Percentiles rank a stretch among this genome's conserved stretches.
phyloP scores from a whole-genome alignment of 2,888 invertebrate species.

The Melolontha melolontha region DNA sequence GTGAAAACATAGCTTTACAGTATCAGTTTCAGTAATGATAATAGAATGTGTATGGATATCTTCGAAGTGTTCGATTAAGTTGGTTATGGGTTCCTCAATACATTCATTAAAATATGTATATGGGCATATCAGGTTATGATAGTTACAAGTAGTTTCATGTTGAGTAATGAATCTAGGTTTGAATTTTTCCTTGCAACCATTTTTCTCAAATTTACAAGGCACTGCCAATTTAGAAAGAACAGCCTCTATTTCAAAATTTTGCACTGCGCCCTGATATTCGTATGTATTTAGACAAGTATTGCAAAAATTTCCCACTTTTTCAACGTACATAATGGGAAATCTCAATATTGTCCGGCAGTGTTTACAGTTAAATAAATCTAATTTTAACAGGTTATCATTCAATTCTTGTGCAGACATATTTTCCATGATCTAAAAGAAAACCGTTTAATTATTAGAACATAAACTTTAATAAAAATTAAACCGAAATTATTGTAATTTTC shows the following conservation, averaged over 20 bases:
- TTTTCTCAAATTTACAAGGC: constrained; percentile 54
- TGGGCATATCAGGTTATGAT: constrained; percentile 52
- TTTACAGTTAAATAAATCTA: constrained; percentile 52
- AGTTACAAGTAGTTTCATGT: constrained; percentile 53
- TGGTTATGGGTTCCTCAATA: constrained; percentile 51
- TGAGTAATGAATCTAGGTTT: constrained; percentile 48
- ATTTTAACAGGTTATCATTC: constrained; percentile 52
- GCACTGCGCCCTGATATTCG: constrained; percentile 44
- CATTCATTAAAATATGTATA: constrained; percentile 50
- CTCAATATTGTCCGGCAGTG: constrained; percentile 55
- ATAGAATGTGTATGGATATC: constrained; percentile 55
- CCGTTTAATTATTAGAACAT: too few species aligned
- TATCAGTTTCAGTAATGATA: constrained; percentile 53
- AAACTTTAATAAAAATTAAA: too few species aligned
- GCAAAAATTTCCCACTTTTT: constrained; percentile 57
- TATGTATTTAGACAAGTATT: constrained; percentile 52
- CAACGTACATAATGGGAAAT: constrained; percentile 57
- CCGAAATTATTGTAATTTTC: too few species aligned
- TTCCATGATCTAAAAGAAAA: constrained; percentile 44
- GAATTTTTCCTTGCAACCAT: constrained; percentile 53
- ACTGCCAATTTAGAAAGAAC: constrained; percentile 52
- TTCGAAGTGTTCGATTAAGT: constrained; percentile 56
- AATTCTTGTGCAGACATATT: constrained; percentile 47
- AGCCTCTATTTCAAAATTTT: constrained; percentile 52
- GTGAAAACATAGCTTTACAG: constrained; percentile 55